These are phyloP conservation scores for Aquatica leii DNA, from an alignment of 2,888 invertebrate genomes.

Conservation along the genomic window DNA sequence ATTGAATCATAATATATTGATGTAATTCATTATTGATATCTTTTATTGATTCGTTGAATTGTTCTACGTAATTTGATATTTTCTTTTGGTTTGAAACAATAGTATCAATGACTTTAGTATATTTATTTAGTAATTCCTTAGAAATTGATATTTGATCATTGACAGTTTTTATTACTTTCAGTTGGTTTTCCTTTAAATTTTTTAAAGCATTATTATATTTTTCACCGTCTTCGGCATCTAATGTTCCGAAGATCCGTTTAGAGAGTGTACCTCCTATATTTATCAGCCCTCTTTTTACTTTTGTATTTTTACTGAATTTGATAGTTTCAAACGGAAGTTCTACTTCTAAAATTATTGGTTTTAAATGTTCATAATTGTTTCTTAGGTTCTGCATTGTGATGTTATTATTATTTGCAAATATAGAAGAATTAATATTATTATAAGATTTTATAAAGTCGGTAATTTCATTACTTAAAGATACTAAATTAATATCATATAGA, in stretches of 20 bases:
- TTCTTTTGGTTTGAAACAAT: background rate
- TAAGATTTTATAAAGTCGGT: background rate
- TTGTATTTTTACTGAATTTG: conserved; percentile 1
- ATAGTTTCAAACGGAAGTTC: background rate
- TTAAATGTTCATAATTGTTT: background rate
- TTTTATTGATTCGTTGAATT: too few species aligned
- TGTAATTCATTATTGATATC: too few species aligned
- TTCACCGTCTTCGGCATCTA: background rate
- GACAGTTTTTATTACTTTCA: too few species aligned
- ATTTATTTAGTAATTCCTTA: background rate
- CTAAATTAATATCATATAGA: too few species aligned
- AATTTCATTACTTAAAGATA: background rate
- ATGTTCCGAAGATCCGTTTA: background rate
- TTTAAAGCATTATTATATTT: background rate
- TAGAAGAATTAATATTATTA: background rate
- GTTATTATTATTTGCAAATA: background rate
- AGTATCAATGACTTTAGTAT: background rate
- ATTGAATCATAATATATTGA: too few species aligned
- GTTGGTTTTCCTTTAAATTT: too few species aligned
- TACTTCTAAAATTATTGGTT: conserved; percentile 4
- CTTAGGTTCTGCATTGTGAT: background rate
- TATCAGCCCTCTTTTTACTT: background rate
- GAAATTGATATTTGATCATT: background rate
- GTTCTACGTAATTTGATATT: background rate
- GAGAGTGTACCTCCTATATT: background rate